These are phyloP conservation scores for Lasioglossum albipes DNA, from an alignment of 1,140 invertebrate species.

Conservation along the genomic window DNA sequence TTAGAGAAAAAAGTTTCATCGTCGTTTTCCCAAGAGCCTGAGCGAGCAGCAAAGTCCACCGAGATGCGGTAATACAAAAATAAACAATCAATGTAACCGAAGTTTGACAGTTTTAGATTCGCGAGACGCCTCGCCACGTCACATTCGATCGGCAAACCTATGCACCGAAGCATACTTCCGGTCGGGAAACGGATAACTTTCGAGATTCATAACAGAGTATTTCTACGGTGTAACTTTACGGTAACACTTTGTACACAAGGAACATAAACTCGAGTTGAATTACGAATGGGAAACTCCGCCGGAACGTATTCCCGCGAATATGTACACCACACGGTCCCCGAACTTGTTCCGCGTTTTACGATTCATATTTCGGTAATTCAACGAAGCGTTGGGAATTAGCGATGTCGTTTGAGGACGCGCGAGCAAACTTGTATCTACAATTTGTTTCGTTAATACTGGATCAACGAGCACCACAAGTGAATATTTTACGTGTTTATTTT, in stretches of 20 bases:
- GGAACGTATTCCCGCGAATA: slow-evolving; percentile 40
- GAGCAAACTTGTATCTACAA: not conserved
- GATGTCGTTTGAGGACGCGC: not conserved
- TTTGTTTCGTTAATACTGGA: no score
- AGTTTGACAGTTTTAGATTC: slow-evolving; percentile 18
- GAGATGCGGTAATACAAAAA: not conserved
- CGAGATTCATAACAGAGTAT: slow-evolving; percentile 54
- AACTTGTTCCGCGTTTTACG: slow-evolving; percentile 51
- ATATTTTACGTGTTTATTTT: no score
- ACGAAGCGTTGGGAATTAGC: slow-evolving; percentile 22
- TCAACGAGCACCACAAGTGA: no score
- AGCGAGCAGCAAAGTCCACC: no score
- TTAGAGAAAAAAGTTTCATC: no score
- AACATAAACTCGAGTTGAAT: slow-evolving; percentile 62
- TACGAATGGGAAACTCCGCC: slow-evolving; percentile 53
- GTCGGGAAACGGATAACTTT: slow-evolving; percentile 45
- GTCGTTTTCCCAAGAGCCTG: no score
- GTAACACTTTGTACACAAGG: slow-evolving; percentile 56
- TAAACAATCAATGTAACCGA: slow-evolving; percentile 11
- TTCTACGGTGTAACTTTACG: slow-evolving; percentile 57
- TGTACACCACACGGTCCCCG: slow-evolving; percentile 18
- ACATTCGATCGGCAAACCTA: not conserved
- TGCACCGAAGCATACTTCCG: slow-evolving; percentile 26
- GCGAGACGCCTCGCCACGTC: not conserved
- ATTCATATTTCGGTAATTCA: slow-evolving; percentile 46